Base-by-base conservation (phyloP, 2,797 vertebrate species). In the Euthynnus affinis region DNA sequence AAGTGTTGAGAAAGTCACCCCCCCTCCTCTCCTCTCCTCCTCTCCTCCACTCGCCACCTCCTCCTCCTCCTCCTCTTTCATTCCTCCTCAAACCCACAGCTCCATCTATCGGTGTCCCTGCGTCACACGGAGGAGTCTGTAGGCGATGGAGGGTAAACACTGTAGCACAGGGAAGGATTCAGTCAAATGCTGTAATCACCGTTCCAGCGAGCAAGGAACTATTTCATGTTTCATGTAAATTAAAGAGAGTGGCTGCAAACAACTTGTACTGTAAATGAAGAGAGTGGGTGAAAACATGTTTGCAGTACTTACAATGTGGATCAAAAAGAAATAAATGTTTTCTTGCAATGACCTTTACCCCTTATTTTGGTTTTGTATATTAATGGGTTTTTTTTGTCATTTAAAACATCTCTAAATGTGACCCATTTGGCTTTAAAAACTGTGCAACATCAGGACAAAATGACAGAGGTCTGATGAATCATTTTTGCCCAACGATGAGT, bases 31-130 rank as follows among this genome's bases (percentile, higher is more conserved):
- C 57, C 3, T n/a, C 6, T 46, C 7, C 20, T 51, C 40, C 9
- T 55, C 18, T 6, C 61, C 76, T 18, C 37, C 48, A 20, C 64
- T 18, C 57, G 9, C 63, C 69, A 48, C 83, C 82, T 59, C 71
- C 78, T 58, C 68, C 59, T 56, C 60, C 78, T 58, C 68, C 59
- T 56, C 60, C 42, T 69, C 51, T 62, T 68, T 60, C 32, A 74
- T 74, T 90, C 79, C 91, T 92, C 87, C 87, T 86, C 83, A 67
- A 93, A 93, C 80, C 93, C 93, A 94, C 93, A 94, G 93, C 92
- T 90, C 93, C 93, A 91, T 91, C 93, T 93, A 92, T 92, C 58
- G 93, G 93, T 13, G 57, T 87, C 53, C 49, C 40, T n/a, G 68
- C 2, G 85, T 56, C 44, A 85, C 65, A 71, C 9, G 48, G 60